Base-by-base conservation (phyloP, 2,113 vertebrate species). In the Cranoglanis bouderius region DNA sequence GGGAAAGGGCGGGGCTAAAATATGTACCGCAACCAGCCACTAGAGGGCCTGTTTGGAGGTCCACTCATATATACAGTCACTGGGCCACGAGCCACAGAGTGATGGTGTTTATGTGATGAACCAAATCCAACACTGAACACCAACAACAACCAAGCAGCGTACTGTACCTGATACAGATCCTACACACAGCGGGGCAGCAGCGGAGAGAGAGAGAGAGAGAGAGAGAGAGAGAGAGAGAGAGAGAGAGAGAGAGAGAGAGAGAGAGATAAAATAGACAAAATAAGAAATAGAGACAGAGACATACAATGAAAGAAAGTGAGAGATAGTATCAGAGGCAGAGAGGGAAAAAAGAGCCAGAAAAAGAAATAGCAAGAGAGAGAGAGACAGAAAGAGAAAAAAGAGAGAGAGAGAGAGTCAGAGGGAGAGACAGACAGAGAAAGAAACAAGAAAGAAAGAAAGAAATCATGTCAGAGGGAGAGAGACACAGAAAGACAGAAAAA, bases 91-190 rank as follows among this genome's bases (percentile, higher is more conserved):
- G 2, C 74, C 46, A 80, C 43, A 77, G 74, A 18, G 26, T n/a
- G 63, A 29, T 19, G 6, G 19, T 1, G 72, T 75, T 75, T 24
- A 75, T 26, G 46, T 51, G 18, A 38, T 35, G 51, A 55, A 82
- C 51, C 78, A 35, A 35, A 82, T 35, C n/a, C 78, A 55, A 38
- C 51, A 57, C 51, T 82, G 51, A 82, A 82, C 55, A 65, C 38
- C 24, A 67, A 46, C 24, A 83, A 40, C 35, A 61, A 29, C 7
- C 18, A 83, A 63, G 59, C 90, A 92, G 80, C 84, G 90, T 94
- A 95, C 94, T 57, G 91, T 96, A 97, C 97, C 97, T 98, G 95
- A 97, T 95, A 96, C 97, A 97, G 95, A 97, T 97, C 96, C 97
- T 97, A 92, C 65, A 92, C 90, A 93, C 92, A 94, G 91, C 93